These are phyloP conservation scores for Brachypteracias leptosomus DNA, from an alignment of 2,113 vertebrate species.

Conservation along the genomic window DNA sequence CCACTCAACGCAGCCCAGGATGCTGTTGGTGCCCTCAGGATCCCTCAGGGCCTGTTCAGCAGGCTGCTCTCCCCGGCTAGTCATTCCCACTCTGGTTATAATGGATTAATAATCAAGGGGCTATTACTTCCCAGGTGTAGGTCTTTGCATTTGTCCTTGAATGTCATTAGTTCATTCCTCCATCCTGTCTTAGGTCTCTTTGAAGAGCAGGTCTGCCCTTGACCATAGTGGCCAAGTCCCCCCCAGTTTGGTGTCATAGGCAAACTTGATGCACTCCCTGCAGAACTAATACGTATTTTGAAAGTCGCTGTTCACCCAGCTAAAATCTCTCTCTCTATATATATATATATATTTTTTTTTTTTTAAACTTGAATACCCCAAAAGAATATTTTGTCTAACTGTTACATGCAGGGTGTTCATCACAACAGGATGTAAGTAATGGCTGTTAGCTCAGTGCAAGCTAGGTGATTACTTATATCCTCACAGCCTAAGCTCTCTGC, in stretches of 20 bases:
- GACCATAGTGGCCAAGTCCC: accelerated
- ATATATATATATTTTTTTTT: background rate
- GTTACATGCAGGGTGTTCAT: background rate
- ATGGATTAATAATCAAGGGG: too few relatives aligned
- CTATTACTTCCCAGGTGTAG: background rate
- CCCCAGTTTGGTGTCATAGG: background rate
- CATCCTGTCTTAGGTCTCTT: background rate
- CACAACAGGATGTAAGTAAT: background rate
- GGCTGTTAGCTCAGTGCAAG: background rate
- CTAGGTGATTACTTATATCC: background rate
- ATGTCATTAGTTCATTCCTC: background rate
- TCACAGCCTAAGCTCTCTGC: background rate
- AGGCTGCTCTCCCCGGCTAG: background rate
- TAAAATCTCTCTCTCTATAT: background rate
- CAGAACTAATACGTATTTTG: accelerated
- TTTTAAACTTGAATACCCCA: background rate
- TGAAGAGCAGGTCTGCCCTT: background rate
- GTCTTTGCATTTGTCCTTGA: background rate
- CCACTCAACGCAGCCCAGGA: background rate
- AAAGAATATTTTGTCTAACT: background rate
- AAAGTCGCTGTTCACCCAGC: background rate
- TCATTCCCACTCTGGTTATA: background rate
- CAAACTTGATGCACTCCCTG: background rate
- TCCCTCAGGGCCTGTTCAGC: background rate
- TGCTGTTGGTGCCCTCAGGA: background rate